Evolutionary conservation across 2,797 vertebrate species (phyloP).

Genomic region (Sorex maritimensis): DNA sequence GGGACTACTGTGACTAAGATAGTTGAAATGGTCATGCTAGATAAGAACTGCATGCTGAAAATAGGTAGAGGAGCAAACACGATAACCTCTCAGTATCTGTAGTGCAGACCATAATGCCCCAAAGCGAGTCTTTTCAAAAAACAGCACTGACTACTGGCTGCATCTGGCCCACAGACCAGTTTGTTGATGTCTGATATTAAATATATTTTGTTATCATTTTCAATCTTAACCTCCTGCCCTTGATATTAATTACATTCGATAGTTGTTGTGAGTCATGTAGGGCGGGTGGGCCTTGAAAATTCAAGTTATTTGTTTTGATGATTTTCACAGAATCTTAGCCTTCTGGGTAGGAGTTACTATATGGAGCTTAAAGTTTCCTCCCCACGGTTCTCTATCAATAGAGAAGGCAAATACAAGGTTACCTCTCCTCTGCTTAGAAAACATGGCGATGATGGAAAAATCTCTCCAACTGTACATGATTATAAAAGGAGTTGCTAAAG

Average conservation of each 20-base stretch:
- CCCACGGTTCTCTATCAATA: neutral
- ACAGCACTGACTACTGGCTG: neutral
- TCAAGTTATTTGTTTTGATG: constrained; percentile 6
- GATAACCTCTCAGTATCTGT: too few species aligned
- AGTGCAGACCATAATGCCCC: too few species aligned
- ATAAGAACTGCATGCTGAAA: too few species aligned
- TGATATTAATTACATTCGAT: neutral
- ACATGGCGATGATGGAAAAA: neutral
- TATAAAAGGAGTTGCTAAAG: constrained; percentile 25
- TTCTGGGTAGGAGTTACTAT: neutral
- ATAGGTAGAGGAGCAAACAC: too few species aligned
- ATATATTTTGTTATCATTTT: neutral
- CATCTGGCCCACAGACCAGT: constrained; percentile 18
- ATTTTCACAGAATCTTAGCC: neutral
- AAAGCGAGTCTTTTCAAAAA: neutral
- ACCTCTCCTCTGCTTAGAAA: neutral
- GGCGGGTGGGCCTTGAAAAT: constrained; percentile 20
- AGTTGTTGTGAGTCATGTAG: neutral
- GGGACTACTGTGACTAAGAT: too few species aligned
- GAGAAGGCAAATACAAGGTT: neutral
- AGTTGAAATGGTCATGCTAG: too few species aligned
- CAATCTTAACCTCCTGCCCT: constrained; percentile 9
- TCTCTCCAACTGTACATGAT: neutral
- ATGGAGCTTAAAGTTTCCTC: neutral
- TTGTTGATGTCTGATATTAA: neutral